Evolutionary conservation across 2,797 vertebrate genomes (phyloP).

Genomic region (Notolabrus celidotus): DNA sequence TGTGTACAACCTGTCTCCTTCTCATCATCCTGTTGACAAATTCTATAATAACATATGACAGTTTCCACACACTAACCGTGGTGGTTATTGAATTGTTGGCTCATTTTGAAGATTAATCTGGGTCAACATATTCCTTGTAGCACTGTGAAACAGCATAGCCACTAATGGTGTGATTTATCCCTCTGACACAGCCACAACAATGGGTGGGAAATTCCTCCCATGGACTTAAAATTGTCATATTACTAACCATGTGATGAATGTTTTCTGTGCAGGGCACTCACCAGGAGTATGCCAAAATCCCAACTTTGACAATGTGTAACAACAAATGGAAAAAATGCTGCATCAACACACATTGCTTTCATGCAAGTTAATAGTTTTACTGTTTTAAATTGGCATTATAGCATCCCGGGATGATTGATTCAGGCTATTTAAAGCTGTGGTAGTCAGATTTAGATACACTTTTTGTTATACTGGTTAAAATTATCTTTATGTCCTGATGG

Average conservation of each 20-base stretch:
- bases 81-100: slow-evolving; percentile 70
- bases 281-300: slow-evolving; percentile 34
- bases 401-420: no score
- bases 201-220: slow-evolving; percentile 43
- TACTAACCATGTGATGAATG: slow-evolving; percentile 50
- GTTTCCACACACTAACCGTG: slow-evolving; percentile 43
- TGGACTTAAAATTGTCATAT: slow-evolving; percentile 35
- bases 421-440: no score
- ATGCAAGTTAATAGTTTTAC: slow-evolving; percentile 12
- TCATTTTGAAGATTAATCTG: slow-evolving; percentile 73
- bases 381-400: slow-evolving; percentile 4
- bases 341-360: slow-evolving; percentile 24
- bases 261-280: neutral
- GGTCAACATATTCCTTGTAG: slow-evolving; percentile 66
- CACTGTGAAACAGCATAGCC: slow-evolving; percentile 49
- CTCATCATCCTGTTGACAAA: slow-evolving; percentile 54
- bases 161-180: slow-evolving; percentile 68
- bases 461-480: no score
- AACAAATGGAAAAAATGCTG: slow-evolving; percentile 34
- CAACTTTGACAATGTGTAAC: slow-evolving; percentile 29
- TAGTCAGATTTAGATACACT: no score
- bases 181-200: slow-evolving; percentile 41
- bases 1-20: slow-evolving; percentile 41
- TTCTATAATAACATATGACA: slow-evolving; percentile 66
- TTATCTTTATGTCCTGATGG: no score